Evolutionary conservation across 2,888 invertebrate species (phyloP).

Genomic region (Drosophila subsilvestris): DNA sequence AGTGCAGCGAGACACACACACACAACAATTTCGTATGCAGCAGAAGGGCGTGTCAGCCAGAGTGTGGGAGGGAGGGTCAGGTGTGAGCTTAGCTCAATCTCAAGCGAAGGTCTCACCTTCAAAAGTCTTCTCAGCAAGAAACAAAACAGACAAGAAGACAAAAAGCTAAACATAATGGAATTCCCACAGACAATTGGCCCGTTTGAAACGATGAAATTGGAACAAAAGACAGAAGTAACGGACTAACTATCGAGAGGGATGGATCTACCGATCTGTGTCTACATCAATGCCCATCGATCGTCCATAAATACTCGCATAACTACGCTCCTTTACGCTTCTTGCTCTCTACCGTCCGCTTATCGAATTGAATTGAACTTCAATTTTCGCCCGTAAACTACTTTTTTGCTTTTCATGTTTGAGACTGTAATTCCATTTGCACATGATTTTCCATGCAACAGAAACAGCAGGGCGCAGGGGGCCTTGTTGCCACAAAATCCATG

Average conservation of each 20-base stretch:
- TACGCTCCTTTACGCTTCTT: background rate
- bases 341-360: background rate
- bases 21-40: constrained; percentile 63
- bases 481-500: constrained; percentile 9
- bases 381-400: constrained; percentile 6
- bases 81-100: background rate
- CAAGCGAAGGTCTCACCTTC: background rate
- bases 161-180: background rate
- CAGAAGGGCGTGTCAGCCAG: constrained; percentile 8
- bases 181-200: background rate
- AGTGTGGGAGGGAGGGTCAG: constrained; percentile 6
- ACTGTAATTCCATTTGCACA: constrained; percentile 33
- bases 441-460: constrained; percentile 31
- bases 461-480: background rate
- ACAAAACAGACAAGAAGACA: background rate
- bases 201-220: background rate
- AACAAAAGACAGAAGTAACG: background rate
- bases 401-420: constrained; percentile 15
- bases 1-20: constrained; percentile 48
- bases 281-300: too few species aligned
- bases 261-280: too few species aligned
- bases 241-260: too few species aligned
- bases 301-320: background rate
- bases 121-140: background rate
- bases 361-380: constrained; percentile 11